phyloP scores from a whole-genome alignment of 2,888 invertebrate species.

The Caenorhabditis sp. region DNA sequence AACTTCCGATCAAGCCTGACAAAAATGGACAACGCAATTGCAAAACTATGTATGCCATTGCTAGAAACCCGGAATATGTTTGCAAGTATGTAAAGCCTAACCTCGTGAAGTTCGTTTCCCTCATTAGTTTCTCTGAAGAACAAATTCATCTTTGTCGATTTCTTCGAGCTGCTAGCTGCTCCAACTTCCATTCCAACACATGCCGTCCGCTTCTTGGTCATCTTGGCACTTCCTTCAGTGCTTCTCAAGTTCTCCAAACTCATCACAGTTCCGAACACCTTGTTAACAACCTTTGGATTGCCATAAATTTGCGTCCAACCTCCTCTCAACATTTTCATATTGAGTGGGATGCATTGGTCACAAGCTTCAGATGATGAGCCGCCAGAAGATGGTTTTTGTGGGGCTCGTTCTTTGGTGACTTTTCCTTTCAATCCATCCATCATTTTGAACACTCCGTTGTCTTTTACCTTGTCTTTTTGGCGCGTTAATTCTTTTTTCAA shows the following conservation, averaged over 20 bases:
- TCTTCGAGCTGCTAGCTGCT: conserved; percentile 13
- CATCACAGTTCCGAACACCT: conserved; percentile 61
- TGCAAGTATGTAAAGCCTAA: too few relatives aligned
- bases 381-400: conserved; percentile 7
- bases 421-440: conserved; percentile 15
- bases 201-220: conserved; percentile 48
- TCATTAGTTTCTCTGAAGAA: conserved; percentile 59
- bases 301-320: conserved; percentile 67
- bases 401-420: conserved; percentile 28
- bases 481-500: conserved; percentile 56
- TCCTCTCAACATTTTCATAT: conserved; percentile 55
- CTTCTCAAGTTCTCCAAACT: conserved; percentile 45
- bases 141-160: conserved; percentile 50
- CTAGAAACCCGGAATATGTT: too few relatives aligned
- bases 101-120: conserved; percentile 60
- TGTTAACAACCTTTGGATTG: conserved; percentile 58
- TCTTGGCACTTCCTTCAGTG: conserved; percentile 36
- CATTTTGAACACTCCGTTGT: conserved; percentile 34
- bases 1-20: too few relatives aligned
- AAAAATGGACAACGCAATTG: too few relatives aligned
- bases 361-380: conserved; percentile 34
- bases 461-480: conserved; percentile 46
- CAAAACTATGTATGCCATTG: too few relatives aligned
- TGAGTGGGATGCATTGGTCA: conserved; percentile 53
- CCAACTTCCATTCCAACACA: conserved; percentile 62